Conservation (phyloP, 2,888 invertebrate species). For the Rhagonycha lutea region DNA sequence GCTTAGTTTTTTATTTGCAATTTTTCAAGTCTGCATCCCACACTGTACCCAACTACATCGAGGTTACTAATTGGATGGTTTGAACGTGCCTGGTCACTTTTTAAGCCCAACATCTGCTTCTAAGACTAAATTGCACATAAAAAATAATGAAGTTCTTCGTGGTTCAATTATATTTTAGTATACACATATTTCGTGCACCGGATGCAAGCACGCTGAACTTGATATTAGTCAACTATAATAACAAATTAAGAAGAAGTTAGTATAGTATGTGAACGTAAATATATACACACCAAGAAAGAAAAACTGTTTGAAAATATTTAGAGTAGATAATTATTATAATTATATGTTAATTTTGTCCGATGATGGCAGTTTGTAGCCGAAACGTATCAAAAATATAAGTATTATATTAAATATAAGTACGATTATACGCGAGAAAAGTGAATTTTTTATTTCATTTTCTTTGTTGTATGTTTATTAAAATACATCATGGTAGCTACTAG, state of each 20-base stretch:
- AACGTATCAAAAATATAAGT: too few relatives aligned
- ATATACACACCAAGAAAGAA: neutral
- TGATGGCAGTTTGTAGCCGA: too few relatives aligned
- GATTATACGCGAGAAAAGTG: too few relatives aligned
- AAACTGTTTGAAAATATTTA: neutral
- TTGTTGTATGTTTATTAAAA: too few relatives aligned
- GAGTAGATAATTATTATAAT: neutral
- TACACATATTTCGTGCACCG: constrained; percentile 7
- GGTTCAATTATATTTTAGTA: constrained; percentile 29
- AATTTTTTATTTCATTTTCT: too few relatives aligned
- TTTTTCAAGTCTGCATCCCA: constrained; percentile 24
- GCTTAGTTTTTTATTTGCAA: constrained; percentile 24
- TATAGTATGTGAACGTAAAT: neutral
- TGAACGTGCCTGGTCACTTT: constrained; percentile 37
- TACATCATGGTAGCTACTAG: too few relatives aligned
- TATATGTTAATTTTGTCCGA: too few relatives aligned
- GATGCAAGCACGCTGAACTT: constrained; percentile 9
- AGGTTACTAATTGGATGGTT: constrained; percentile 34
- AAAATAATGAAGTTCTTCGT: constrained; percentile 36
- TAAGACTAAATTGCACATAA: constrained; percentile 36
- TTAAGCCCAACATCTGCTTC: constrained; percentile 32
- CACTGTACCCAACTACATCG: constrained; percentile 12
- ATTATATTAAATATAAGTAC: too few relatives aligned
- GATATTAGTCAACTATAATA: constrained; percentile 10
- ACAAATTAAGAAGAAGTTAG: neutral